Percentiles rank a stretch among this genome's conserved stretches.
Conservation (phyloP, 2,113 vertebrate species). For the Dascyllus trimaculatus region DNA sequence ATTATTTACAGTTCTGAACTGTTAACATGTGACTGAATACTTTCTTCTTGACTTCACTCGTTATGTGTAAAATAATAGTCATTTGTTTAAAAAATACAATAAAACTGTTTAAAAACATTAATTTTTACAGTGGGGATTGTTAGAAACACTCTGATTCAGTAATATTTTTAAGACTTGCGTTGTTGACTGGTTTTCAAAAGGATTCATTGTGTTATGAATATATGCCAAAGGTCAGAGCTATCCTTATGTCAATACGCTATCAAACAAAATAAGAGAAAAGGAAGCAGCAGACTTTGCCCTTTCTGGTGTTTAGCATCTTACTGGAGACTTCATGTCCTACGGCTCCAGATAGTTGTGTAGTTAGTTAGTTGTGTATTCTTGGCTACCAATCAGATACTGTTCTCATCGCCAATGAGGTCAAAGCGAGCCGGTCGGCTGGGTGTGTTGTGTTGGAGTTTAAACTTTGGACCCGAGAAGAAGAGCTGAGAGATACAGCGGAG, state of each 20-base stretch:
- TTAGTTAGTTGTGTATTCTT: slow-evolving; percentile 23
- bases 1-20: too few relatives aligned
- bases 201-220: slow-evolving; percentile 35
- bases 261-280: slow-evolving; percentile 36
- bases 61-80: too few relatives aligned
- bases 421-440: slow-evolving; percentile 42
- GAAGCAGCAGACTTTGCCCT: slow-evolving; percentile 66
- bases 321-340: slow-evolving; percentile 37
- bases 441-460: slow-evolving; percentile 83
- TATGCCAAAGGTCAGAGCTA: slow-evolving; percentile 65
- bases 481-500: slow-evolving; percentile 56
- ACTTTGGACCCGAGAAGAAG: slow-evolving; percentile 75
- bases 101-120: too few relatives aligned
- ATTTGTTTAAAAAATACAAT: too few relatives aligned
- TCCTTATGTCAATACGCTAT: slow-evolving; percentile 58
- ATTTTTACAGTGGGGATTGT: neutral
- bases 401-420: slow-evolving; percentile 59
- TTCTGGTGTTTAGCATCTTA: slow-evolving; percentile 41
- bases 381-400: slow-evolving; percentile 54
- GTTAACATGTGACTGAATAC: too few relatives aligned
- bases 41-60: too few relatives aligned
- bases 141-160: neutral
- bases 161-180: neutral
- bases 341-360: slow-evolving; percentile 28
- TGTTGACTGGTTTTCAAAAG: slow-evolving; percentile 1